Evolutionary conservation across 2,797 vertebrate species (phyloP).

Genomic region (Acrossocheilus wenchowensis): DNA sequence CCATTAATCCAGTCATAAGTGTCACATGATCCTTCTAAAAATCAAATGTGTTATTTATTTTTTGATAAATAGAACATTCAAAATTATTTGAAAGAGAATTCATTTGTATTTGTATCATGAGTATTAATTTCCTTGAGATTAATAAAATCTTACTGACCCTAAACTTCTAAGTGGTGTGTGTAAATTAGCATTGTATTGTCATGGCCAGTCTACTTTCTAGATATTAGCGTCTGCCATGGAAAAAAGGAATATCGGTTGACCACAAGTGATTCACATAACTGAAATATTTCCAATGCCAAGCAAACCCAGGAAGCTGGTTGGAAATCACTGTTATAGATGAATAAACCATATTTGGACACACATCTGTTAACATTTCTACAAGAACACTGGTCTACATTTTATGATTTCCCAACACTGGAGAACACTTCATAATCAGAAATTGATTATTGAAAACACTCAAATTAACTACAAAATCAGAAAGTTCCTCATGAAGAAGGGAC

Average conservation of each 20-base stretch:
- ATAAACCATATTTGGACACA: neutral
- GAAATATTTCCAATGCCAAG: neutral
- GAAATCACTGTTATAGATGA: neutral
- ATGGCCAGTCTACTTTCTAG: neutral
- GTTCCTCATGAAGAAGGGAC: neutral
- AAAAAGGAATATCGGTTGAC: neutral
- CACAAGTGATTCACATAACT: too few species aligned
- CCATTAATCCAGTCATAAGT: neutral
- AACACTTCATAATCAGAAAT: neutral
- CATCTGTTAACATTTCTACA: neutral
- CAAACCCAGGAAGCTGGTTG: too few species aligned
- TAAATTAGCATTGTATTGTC: neutral
- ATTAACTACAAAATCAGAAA: neutral
- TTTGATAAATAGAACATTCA: neutral
- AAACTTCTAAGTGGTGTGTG: neutral
- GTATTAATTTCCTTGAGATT: neutral
- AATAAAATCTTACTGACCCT: neutral
- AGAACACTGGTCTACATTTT: neutral
- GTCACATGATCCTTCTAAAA: neutral
- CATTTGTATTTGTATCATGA: neutral
- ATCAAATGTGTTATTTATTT: neutral
- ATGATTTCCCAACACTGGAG: neutral
- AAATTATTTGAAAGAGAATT: neutral
- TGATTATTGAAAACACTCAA: neutral
- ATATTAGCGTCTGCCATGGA: neutral